A percentile compares a stretch with the other conserved stretches of the same genome.
Evolutionary conservation across 1,140 invertebrate species (phyloP).

Genomic region (Fopius arisanus): DNA sequence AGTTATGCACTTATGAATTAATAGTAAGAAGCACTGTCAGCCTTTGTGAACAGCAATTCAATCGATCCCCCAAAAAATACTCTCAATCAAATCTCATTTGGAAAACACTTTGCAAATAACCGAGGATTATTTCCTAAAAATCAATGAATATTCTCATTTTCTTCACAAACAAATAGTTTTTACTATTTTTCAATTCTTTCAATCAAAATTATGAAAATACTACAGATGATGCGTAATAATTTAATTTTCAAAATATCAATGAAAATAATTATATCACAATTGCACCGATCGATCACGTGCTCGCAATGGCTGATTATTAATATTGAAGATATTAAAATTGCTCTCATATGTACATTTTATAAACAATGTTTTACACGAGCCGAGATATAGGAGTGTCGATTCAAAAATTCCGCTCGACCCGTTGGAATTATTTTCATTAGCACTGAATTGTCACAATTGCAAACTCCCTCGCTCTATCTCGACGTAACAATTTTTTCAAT

Average conservation of each 20-base stretch:
- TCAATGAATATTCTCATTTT: too few relatives aligned
- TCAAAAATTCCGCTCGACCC: too few relatives aligned
- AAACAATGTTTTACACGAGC: conserved; percentile 8
- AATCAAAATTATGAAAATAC: too few relatives aligned
- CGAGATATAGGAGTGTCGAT: too few relatives aligned
- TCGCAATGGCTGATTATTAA: conserved; percentile 26
- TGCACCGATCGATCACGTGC: neutral
- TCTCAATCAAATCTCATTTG: too few relatives aligned
- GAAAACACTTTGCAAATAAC: too few relatives aligned
- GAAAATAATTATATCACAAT: neutral
- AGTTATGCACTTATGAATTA: neutral
- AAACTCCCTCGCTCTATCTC: conserved; percentile 29
- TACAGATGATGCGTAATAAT: too few relatives aligned
- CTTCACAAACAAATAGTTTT: too few relatives aligned
- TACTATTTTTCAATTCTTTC: too few relatives aligned
- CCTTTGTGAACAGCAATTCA: neutral
- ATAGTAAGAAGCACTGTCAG: neutral
- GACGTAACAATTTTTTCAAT: conserved; percentile 51
- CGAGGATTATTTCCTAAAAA: too few relatives aligned
- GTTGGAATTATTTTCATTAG: neutral
- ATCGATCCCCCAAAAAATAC: neutral
- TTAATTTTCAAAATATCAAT: too few relatives aligned
- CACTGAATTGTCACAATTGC: conserved; percentile 13
- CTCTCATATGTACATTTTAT: conserved; percentile 19
- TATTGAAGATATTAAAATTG: conserved; percentile 33